phyloP scores from a whole-genome alignment of 2,888 invertebrate species.

The Autographa gamma region DNA sequence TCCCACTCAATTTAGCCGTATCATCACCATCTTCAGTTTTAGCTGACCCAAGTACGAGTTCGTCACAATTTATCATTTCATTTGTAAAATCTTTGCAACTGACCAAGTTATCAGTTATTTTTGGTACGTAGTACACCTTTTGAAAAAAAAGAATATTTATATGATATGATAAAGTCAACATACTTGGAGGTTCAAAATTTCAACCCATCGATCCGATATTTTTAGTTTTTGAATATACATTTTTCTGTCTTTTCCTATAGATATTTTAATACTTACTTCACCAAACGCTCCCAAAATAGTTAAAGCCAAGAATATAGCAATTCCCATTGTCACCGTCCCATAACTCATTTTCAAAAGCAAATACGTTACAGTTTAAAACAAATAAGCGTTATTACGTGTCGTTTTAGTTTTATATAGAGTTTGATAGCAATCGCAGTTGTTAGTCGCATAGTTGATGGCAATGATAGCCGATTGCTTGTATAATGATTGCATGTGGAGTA shows the following conservation, averaged over 20 bases:
- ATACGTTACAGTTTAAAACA: conserved; percentile 15
- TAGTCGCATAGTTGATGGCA: conserved; percentile 44
- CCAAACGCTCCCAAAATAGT: conserved; percentile 37
- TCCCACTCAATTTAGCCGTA: conserved; percentile 40
- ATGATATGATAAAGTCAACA: not conserved
- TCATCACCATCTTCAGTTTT: conserved; percentile 33
- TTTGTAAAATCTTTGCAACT: conserved; percentile 48
- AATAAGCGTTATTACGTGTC: conserved; percentile 37
- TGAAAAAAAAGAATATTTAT: not conserved
- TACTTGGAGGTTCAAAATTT: no score
- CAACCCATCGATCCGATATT: no score
- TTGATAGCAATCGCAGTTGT: conserved; percentile 68
- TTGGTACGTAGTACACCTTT: conserved; percentile 38
- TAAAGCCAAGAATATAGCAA: conserved; percentile 29
- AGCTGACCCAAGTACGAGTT: conserved; percentile 28
- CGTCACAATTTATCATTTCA: conserved; percentile 35
- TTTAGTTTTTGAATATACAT: no score
- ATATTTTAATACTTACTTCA: conserved; percentile 46
- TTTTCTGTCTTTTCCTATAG: no score
- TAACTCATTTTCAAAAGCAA: conserved; percentile 41
- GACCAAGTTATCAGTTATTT: conserved; percentile 35
- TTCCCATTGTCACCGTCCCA: conserved; percentile 35
- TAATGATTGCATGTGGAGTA: conserved; percentile 51
- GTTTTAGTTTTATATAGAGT: conserved; percentile 61
- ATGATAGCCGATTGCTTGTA: conserved; percentile 44